A percentile compares a stretch with the other conserved stretches of the same genome.
These are phyloP conservation scores for Calidris pygmaea DNA, from an alignment of 2,113 vertebrate genomes.

Conservation along the genomic window DNA sequence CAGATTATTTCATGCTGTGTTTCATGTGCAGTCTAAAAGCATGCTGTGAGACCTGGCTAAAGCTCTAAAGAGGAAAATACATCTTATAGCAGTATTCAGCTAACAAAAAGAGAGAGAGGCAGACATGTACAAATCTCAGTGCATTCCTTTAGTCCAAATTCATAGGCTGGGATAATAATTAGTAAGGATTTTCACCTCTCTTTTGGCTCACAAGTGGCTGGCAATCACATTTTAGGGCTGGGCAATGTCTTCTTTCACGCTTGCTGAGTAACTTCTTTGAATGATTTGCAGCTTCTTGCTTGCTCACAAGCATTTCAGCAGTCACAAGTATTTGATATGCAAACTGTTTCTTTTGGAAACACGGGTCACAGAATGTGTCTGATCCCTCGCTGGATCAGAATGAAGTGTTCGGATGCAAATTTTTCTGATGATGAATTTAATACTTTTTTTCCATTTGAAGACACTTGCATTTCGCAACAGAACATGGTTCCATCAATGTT, in stretches of 20 bases:
- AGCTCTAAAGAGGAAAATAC: slow-evolving; percentile 25
- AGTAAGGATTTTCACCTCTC: background rate
- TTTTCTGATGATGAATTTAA: background rate
- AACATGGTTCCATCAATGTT: background rate
- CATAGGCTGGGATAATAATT: background rate
- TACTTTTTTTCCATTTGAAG: background rate
- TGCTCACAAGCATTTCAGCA: background rate
- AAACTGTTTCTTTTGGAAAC: background rate
- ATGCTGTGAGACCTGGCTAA: slow-evolving; percentile 32
- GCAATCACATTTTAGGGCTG: background rate
- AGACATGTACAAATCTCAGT: background rate
- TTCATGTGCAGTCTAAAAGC: slow-evolving; percentile 38
- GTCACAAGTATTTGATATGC: background rate
- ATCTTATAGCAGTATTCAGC: background rate
- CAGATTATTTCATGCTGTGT: slow-evolving; percentile 49
- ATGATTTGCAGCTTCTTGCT: background rate
- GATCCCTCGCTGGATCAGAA: background rate
- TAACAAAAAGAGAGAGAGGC: background rate
- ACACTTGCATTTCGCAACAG: background rate
- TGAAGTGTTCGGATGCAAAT: background rate
- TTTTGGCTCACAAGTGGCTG: background rate
- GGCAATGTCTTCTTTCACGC: background rate
- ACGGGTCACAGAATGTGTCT: background rate
- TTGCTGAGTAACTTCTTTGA: background rate
- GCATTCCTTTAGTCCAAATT: background rate